These are phyloP conservation scores for Leptinotarsa lineolata DNA, from an alignment of 1,140 invertebrate genomes.

Conservation along the genomic window DNA sequence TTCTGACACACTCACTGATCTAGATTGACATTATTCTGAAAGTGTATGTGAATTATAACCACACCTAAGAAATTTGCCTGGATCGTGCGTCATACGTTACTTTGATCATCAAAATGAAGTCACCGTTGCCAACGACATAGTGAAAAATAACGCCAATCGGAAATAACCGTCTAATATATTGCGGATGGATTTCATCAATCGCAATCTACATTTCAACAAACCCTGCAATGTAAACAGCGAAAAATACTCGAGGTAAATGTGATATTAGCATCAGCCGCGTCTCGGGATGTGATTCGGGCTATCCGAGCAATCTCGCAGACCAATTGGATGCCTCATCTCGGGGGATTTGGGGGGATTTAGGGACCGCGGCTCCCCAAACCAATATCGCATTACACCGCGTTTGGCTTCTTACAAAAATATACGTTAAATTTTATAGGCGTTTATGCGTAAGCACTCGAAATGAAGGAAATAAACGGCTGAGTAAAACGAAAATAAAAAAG, in stretches of 20 bases:
- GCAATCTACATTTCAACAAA: conserved; percentile 49
- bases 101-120: not conserved
- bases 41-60: too few relatives aligned
- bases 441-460: conserved; percentile 35
- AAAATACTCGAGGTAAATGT: conserved; percentile 50
- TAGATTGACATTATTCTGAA: too few relatives aligned
- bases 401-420: conserved; percentile 33
- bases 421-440: conserved; percentile 46
- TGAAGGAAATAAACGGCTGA: conserved; percentile 47
- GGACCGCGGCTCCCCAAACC: conserved; percentile 31
- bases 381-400: conserved; percentile 48
- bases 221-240: conserved; percentile 48
- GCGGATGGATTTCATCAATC: conserved; percentile 49
- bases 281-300: conserved; percentile 13
- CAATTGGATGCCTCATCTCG: conserved; percentile 28
- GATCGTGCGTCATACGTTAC: too few relatives aligned
- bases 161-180: conserved; percentile 45
- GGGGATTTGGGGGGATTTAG: conserved; percentile 21
- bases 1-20: too few relatives aligned
- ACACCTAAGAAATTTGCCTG: too few relatives aligned
- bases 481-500: conserved; percentile 47
- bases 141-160: conserved; percentile 24
- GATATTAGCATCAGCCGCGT: conserved; percentile 37
- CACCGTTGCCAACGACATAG: not conserved
- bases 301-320: conserved; percentile 26